A percentile compares a stretch with the other conserved stretches of the same genome.
Conservation (phyloP, 2,797 vertebrate genomes). For the Lagorchestes hirsutus region DNA sequence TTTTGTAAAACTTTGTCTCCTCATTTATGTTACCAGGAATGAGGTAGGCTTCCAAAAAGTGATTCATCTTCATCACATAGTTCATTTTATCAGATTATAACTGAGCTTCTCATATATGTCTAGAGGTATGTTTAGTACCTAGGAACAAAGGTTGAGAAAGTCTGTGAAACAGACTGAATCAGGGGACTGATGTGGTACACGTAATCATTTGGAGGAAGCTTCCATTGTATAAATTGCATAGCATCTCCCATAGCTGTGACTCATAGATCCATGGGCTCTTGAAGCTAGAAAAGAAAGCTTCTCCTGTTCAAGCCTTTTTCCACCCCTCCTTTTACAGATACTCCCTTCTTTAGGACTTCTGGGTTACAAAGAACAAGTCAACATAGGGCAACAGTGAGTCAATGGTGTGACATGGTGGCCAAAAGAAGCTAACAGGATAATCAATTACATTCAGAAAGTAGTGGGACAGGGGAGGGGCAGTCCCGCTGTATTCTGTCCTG, state of each 20-base stretch:
- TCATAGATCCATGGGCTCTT: background rate
- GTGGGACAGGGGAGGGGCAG: background rate
- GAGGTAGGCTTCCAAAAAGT: background rate
- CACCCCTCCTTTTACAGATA: background rate
- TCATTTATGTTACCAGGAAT: background rate
- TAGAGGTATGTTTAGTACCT: background rate
- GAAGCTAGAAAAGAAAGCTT: background rate
- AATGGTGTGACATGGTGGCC: background rate
- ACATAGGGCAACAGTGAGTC: background rate
- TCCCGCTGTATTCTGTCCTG: background rate
- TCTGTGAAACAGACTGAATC: background rate
- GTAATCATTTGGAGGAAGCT: background rate
- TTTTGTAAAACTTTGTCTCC: background rate
- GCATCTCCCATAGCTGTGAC: background rate
- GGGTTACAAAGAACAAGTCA: background rate
- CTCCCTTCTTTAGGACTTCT: background rate
- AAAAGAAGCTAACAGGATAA: background rate
- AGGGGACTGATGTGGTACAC: background rate
- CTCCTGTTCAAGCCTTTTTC: background rate
- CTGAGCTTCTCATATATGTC: background rate
- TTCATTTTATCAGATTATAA: background rate
- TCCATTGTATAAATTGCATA: background rate
- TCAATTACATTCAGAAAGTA: background rate
- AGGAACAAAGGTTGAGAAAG: background rate
- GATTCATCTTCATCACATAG: background rate